Percentiles rank a stretch among this genome's conserved stretches.
Evolutionary conservation across 2,113 vertebrate genomes (phyloP).

Genomic region (Reinhardtius hippoglossoides): DNA sequence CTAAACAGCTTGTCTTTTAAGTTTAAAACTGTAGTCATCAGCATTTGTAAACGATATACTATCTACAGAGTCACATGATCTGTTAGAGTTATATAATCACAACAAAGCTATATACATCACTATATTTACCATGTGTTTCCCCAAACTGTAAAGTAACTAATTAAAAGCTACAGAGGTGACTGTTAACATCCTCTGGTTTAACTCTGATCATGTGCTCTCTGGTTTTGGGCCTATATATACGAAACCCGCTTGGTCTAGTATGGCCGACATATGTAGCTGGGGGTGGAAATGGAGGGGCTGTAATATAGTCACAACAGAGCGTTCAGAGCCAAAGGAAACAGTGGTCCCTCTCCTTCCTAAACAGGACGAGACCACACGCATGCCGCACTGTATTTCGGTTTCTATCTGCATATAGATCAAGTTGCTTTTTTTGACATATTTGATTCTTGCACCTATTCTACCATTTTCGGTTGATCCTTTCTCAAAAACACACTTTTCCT

Average conservation of each 20-base stretch:
- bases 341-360: conserved; percentile 86
- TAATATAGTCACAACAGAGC: conserved; percentile 93
- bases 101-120: not conserved
- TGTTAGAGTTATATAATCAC: not conserved
- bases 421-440: conserved; percentile 15
- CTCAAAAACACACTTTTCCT: conserved; percentile 12
- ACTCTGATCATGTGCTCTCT: not conserved
- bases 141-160: not conserved
- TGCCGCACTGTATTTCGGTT: conserved; percentile 41
- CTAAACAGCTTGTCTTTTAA: too few relatives aligned
- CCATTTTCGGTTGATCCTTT: conserved; percentile 27
- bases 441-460: conserved; percentile 37
- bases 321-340: conserved; percentile 92
- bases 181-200: not conserved
- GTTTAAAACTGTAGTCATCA: too few relatives aligned
- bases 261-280: conserved; percentile 56
- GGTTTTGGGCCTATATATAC: conserved; percentile 3
- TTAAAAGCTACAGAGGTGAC: not conserved
- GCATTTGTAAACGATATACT: too few relatives aligned
- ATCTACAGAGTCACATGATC: not conserved
- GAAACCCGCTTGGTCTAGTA: not conserved
- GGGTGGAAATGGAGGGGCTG: conserved; percentile 53
- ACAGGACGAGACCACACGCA: conserved; percentile 82
- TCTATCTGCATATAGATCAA: conserved; percentile 56
- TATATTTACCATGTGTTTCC: conserved; percentile 7